Evolutionary conservation across 2,797 vertebrate species (phyloP), one percentile per base, ranked within the genome.

Genomic region (Anableps anableps): DNA sequence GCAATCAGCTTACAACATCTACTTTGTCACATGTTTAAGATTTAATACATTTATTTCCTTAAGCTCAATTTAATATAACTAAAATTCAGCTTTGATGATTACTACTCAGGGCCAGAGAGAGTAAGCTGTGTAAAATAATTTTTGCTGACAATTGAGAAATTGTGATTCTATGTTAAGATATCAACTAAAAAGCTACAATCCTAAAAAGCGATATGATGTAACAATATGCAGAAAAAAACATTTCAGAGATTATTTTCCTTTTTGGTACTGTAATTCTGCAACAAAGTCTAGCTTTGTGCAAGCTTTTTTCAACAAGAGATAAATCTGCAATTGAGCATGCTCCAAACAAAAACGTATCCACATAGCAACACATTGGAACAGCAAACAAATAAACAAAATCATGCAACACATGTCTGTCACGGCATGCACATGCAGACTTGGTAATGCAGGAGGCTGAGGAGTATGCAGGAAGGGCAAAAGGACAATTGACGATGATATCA

Each of bases 381-480:
- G 34, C 66, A 47, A 53, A 81, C 31, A 72, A 11, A 14, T 66
- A 58, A 58, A 29, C 55, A 72, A 11, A 14, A 1, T 26, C 29
- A 82, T 48, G 48, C 60, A 78, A 79, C 34, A 83, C 10, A 60
- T 60, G 74, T 76, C 78, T 72, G 79, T 26, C 74, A 62, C 81
- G 80, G 82, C 81, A 87, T 87, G 80, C 84, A 64, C 93, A 88
- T 93, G 93, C 94, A 93, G 76, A 86, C 60, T 62, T 76, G 51
- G 41, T 48, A 38, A 86, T 77, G 77, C 31, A 77, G 81, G 82
- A 86, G 87, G 89, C 83, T 76, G 48, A 88, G 74, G 81, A 83
- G 72, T 55, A 84, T 74, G 82, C 76, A 81, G 75, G 91, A 86
- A 89, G 64, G 80, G 78, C 43, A 21, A 70, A 82, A 81, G 62